These are phyloP conservation scores for Torymus auratus DNA, from an alignment of 2,888 invertebrate genomes.

Conservation along the genomic window DNA sequence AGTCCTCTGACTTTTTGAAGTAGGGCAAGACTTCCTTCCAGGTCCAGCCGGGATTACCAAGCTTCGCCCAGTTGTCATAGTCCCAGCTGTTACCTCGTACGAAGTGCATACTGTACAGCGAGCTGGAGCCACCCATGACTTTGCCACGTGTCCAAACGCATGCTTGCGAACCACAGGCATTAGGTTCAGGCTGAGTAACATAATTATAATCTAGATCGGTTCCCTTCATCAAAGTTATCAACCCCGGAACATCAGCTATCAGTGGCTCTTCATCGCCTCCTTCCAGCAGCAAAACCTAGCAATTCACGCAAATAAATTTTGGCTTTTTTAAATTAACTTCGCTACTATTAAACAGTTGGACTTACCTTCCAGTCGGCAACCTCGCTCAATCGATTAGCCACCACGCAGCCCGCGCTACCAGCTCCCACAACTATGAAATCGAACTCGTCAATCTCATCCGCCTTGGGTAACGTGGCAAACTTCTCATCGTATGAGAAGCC, in stretches of 20 bases:
- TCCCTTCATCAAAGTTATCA: slow-evolving; percentile 77
- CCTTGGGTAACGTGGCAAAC: background rate
- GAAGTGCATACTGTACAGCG: slow-evolving; percentile 39
- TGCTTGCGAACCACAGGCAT: slow-evolving; percentile 71
- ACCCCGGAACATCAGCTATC: slow-evolving; percentile 81
- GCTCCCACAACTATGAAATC: slow-evolving; percentile 44
- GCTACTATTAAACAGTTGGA: background rate
- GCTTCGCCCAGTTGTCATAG: slow-evolving; percentile 65
- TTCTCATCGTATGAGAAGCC: background rate
- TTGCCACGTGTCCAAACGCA: slow-evolving; percentile 82
- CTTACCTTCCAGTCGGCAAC: slow-evolving; percentile 33
- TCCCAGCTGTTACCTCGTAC: slow-evolving; percentile 45
- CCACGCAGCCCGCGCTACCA: slow-evolving; percentile 38
- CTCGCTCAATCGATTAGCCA: slow-evolving; percentile 37
- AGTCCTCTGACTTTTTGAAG: slow-evolving; percentile 47
- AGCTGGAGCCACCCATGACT: slow-evolving; percentile 52
- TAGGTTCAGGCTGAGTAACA: slow-evolving; percentile 20
- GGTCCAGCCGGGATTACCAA: slow-evolving; percentile 47
- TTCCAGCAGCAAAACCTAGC: slow-evolving; percentile 81
- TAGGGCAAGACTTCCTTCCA: slow-evolving; percentile 80
- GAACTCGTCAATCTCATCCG: background rate
- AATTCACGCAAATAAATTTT: too few relatives aligned
- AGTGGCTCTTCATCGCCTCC: slow-evolving; percentile 83
- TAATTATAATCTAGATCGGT: slow-evolving; percentile 12
- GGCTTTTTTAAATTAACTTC: too few relatives aligned